A percentile compares a stretch with the other conserved stretches of the same genome.
These are phyloP conservation scores for Aplodontia rufa DNA, from an alignment of 2,113 vertebrate species.

Conservation along the genomic window DNA sequence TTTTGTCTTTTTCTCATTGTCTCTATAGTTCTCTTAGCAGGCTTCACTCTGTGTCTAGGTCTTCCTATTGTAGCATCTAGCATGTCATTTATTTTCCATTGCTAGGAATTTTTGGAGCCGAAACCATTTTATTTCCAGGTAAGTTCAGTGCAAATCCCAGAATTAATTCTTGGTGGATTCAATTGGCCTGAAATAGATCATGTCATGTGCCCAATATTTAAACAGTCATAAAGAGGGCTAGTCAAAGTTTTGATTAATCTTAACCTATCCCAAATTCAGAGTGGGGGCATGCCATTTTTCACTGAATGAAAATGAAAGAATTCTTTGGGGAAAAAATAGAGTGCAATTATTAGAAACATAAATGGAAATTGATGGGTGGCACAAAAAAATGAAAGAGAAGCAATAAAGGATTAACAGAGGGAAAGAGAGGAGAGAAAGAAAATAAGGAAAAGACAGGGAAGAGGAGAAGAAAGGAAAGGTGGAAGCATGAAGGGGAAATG, in stretches of 20 bases:
- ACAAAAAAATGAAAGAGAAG: neutral
- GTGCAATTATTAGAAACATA: neutral
- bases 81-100: neutral
- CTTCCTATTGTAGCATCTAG: neutral
- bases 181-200: neutral
- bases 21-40: no score
- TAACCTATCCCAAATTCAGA: neutral
- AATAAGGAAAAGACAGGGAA: neutral
- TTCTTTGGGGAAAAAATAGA: neutral
- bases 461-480: neutral
- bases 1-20: neutral
- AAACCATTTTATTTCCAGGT: neutral
- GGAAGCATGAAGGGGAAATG: neutral
- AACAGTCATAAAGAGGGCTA: neutral
- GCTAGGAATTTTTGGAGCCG: neutral
- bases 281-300: neutral
- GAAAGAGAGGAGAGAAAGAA: neutral
- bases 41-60: neutral
- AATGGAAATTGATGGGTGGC: neutral
- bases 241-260: neutral
- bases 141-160: neutral
- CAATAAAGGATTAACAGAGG: neutral
- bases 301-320: neutral
- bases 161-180: neutral
- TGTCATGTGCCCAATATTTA: neutral